Percentiles rank a stretch among this genome's conserved stretches.
These are phyloP conservation scores for Thamnophis elegans DNA, from an alignment of 2,797 vertebrate genomes.

Conservation along the genomic window DNA sequence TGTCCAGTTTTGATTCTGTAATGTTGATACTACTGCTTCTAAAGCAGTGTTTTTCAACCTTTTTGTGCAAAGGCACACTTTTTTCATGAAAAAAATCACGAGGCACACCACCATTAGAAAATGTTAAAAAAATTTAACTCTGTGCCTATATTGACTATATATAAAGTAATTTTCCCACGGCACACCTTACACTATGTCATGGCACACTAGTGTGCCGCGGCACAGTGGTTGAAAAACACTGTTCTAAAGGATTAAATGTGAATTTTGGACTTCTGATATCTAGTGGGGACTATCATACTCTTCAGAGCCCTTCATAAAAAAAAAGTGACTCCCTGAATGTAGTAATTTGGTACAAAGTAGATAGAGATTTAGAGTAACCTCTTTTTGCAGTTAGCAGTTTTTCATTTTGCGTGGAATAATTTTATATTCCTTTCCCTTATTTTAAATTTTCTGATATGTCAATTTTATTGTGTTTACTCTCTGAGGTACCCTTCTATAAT, in stretches of 20 bases:
- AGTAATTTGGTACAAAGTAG: neutral
- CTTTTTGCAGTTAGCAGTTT: neutral
- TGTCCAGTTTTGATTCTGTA: neutral
- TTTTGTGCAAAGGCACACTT: too few relatives aligned
- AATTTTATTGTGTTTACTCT: neutral
- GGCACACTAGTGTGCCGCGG: too few relatives aligned
- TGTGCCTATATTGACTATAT: too few relatives aligned
- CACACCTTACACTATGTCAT: too few relatives aligned
- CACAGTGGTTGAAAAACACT: too few relatives aligned
- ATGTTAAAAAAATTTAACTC: too few relatives aligned
- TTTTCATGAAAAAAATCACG: too few relatives aligned
- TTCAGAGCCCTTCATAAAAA: neutral
- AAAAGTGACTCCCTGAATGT: neutral
- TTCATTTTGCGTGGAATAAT: neutral
- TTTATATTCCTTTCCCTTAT: conserved; percentile 6
- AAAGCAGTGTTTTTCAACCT: too few relatives aligned
- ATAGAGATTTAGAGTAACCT: neutral
- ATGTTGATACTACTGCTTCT: neutral
- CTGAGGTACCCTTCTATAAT: conserved; percentile 6
- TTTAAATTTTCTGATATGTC: conserved; percentile 17
- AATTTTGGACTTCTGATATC: neutral
- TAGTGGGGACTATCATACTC: neutral
- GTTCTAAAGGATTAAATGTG: neutral
- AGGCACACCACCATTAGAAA: too few relatives aligned
- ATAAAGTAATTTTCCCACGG: too few relatives aligned